These are phyloP conservation scores for Steinernema khuongi DNA, from an alignment of 1,140 invertebrate genomes.

Conservation along the genomic window DNA sequence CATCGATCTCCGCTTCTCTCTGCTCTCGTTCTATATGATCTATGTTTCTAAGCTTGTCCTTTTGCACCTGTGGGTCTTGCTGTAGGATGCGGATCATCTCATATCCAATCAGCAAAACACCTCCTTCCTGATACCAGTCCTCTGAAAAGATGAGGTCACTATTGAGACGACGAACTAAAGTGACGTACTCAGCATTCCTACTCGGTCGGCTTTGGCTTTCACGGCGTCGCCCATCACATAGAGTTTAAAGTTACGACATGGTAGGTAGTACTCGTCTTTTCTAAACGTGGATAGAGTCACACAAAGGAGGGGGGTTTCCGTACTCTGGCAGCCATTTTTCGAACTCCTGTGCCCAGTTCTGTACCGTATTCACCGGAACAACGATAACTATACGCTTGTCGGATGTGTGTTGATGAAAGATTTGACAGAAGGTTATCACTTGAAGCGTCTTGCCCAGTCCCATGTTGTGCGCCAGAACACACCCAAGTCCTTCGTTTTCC, in stretches of 20 bases:
- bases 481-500: slow-evolving; percentile 66
- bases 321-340: slow-evolving; percentile 83
- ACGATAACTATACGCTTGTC: slow-evolving; percentile 85
- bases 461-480: slow-evolving; percentile 97
- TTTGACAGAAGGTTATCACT: slow-evolving; percentile 88
- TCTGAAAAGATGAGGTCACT: slow-evolving; percentile 57
- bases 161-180: slow-evolving; percentile 14
- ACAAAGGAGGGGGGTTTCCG: not conserved
- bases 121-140: slow-evolving; percentile 78
- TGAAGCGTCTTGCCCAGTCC: slow-evolving; percentile 97
- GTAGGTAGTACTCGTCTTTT: slow-evolving; percentile 59
- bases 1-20: slow-evolving; percentile 19
- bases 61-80: slow-evolving; percentile 34
- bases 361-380: slow-evolving; percentile 96
- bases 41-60: slow-evolving; percentile 60
- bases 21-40: not conserved
- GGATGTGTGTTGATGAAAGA: slow-evolving; percentile 83
- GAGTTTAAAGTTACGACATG: slow-evolving; percentile 74
- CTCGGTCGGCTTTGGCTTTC: slow-evolving; percentile 78
- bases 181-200: slow-evolving; percentile 67
- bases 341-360: slow-evolving; percentile 96
- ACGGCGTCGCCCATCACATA: slow-evolving; percentile 87
- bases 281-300: slow-evolving; percentile 40
- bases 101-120: slow-evolving; percentile 92
- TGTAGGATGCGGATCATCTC: slow-evolving; percentile 73